These are phyloP conservation scores for Camelus dromedarius DNA, from an alignment of 2,113 vertebrate genomes.

Conservation along the genomic window DNA sequence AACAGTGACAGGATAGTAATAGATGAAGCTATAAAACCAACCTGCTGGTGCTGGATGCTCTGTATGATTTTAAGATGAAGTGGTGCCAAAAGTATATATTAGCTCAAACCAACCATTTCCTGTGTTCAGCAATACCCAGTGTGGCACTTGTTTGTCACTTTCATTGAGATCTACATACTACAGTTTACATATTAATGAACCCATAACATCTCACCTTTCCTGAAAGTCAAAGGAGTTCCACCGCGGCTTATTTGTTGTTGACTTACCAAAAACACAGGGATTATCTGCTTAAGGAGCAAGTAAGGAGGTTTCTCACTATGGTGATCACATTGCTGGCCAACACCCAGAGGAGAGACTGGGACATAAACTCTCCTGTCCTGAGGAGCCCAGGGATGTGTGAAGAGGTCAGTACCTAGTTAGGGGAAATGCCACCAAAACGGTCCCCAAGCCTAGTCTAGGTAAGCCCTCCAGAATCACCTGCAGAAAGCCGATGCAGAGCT, in stretches of 20 bases:
- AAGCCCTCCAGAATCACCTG: conserved; percentile 25
- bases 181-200: conserved; percentile 92
- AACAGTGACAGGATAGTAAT: conserved; percentile 99
- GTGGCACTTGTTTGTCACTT: conserved; percentile 93
- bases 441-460: not conserved
- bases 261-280: conserved; percentile 85
- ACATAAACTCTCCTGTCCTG: conserved; percentile 17
- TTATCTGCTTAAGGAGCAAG: conserved; percentile 86
- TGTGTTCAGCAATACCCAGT: conserved; percentile 91
- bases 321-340: conserved; percentile 82
- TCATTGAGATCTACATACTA: conserved; percentile 91
- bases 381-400: not conserved
- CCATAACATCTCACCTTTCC: conserved; percentile 90
- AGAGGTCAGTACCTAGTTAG: not conserved
- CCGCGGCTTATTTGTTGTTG: conserved; percentile 86
- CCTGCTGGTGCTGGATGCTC: conserved; percentile 98
- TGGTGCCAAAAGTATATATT: conserved; percentile 95
- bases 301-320: conserved; percentile 83
- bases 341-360: conserved; percentile 8
- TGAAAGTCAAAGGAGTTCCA: conserved; percentile 90
- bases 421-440: not conserved
- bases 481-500: not conserved
- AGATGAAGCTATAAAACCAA: conserved; percentile 99
- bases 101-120: conserved; percentile 93
- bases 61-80: conserved; percentile 99